Evolutionary conservation across 1,140 invertebrate genomes (phyloP), one percentile per base, ranked within the genome.

Genomic region (Macrotrachela quadricornifera): DNA sequence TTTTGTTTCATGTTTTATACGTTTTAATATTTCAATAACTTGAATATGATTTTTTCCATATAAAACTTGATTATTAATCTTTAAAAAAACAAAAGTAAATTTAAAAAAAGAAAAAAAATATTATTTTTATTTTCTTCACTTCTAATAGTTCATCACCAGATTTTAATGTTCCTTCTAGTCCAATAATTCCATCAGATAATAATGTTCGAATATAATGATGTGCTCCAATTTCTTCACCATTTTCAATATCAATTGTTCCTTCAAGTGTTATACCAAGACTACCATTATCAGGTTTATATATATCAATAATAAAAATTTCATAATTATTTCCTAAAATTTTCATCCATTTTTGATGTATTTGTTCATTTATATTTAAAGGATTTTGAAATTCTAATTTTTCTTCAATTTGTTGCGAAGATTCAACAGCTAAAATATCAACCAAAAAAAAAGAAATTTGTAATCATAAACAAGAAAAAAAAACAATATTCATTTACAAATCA

Each of bases 231-330:
- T 71, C 69, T 82, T 46, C 86, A 80, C 58, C 86, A 74, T 51
- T 90, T 80, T 76, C 91, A 9, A 71, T 64, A 57, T 70, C 68
- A 4, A 71, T 88, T 0, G 90, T 96, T 46, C 90, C 91, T 68
- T 96, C 90, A 48, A 95, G 72, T 53, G 85, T 88, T 56, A 96
- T 94, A 10, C 90, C 90, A 21, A 96, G 74, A 16, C 88, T 88
- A 55, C 86, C 83, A 60, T 76, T 81, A 54, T n/a, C 38, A 54
- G 46, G 6, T 21, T 10, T 30, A 54, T 8, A 41, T 17, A 39
- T 6, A 50, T 36, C 54, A 74, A 77, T 74, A 67, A 81, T 81
- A 59, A 90, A 80, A 63, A 90, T 84, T 64, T 85, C 81, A 58
- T 80, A 80, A 44, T 85, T 82, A 14, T 77, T 74, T 10, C 82